Evolutionary conservation across 2,888 invertebrate genomes (phyloP), one percentile per base, ranked within the genome.

Genomic region (Bimastos eiseni): DNA sequence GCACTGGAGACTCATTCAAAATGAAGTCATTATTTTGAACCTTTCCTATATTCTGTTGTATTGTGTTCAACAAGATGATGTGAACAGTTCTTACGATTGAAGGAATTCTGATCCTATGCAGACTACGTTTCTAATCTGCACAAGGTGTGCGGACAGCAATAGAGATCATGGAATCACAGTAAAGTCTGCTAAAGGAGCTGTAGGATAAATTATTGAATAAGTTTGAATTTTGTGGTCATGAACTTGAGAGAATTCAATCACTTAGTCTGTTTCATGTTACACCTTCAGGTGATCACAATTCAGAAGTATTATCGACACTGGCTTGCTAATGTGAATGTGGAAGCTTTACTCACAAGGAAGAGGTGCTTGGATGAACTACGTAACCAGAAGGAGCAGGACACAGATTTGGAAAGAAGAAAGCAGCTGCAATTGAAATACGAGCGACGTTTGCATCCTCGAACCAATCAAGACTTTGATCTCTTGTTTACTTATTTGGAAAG

Each of bases 291-390:
- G 36, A 92, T 95, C 36, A 93, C 94, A 34, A 93, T 95, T 49
- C 95, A 95, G 92, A 95, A 94, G 92, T 95, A 95, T 92, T 94
- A 94, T 92, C 92, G 95, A 88, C 93, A 95, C 38, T 95, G 95
- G 95, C 93, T 95, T 89, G 95, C 95, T 33, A 94, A 93, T 91
- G 91, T 93, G 70, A 94, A 94, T 91, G 95, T 95, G 37, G 93
- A 93, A 49, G 93, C 93, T 90, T 92, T 95, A 70, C 93, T 94
- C 92, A 93, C 93, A 36, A 94, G 95, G 92, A 94, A 94, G 92
- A 91, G 93, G 55, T 92, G 92, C 33, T 93, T 95, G 49, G 90
- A 94, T 86, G 92, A 92, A n/a, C 93, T 95, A 83, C 89, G 94
- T 88, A 94, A 94, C 91, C 95, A 94, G 94, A 95, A 95, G 92